Conservation (phyloP, 1,140 invertebrate genomes). For the Drosophila willistoni region DNA sequence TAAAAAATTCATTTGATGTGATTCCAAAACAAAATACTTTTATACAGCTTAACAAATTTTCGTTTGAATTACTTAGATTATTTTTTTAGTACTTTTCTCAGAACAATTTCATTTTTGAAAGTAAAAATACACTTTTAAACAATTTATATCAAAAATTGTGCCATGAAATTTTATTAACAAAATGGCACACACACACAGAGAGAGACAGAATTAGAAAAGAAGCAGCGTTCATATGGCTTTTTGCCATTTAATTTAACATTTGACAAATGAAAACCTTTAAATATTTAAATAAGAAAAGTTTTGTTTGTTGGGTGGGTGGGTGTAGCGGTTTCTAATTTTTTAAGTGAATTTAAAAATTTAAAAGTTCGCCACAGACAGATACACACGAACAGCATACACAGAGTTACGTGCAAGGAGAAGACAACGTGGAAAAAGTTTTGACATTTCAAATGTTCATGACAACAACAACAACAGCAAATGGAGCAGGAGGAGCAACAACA, state of each 20-base stretch:
- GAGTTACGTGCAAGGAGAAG: neutral
- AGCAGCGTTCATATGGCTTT: slow-evolving; percentile 25
- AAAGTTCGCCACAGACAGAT: slow-evolving; percentile 42
- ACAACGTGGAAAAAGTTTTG: slow-evolving; percentile 65
- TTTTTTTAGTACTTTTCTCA: neutral
- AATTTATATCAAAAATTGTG: neutral
- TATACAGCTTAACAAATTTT: neutral
- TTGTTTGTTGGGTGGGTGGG: neutral
- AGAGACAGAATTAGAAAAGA: slow-evolving; percentile 19
- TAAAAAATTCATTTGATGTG: neutral
- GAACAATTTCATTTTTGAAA: neutral
- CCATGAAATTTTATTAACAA: neutral
- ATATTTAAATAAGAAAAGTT: slow-evolving; percentile 56
- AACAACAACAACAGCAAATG: slow-evolving; percentile 64
- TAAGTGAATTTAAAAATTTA: slow-evolving; percentile 80
- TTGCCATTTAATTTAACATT: slow-evolving; percentile 38
- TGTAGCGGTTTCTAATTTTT: slow-evolving; percentile 64
- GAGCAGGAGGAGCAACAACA: neutral
- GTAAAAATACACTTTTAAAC: neutral
- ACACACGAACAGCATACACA: slow-evolving; percentile 10
- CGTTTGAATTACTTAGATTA: neutral
- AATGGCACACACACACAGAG: neutral
- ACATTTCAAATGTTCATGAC: slow-evolving; percentile 80
- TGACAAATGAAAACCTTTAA: slow-evolving; percentile 61
- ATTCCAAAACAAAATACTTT: neutral